These are phyloP conservation scores for Dissostichus mawsoni DNA, from an alignment of 2,113 vertebrate species.

Conservation along the genomic window DNA sequence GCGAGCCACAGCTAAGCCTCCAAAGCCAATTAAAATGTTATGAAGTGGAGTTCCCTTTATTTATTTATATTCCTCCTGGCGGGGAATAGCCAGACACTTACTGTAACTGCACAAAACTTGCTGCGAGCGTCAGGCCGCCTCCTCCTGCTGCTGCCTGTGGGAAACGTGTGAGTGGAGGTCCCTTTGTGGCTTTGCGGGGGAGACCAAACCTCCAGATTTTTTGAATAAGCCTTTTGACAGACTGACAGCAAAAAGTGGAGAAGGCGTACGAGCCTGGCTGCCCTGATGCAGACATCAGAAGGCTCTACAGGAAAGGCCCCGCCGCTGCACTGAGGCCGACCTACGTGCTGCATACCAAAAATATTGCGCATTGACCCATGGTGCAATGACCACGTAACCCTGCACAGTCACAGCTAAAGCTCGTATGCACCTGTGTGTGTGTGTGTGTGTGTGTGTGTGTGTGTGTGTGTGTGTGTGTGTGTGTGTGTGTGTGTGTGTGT, in stretches of 20 bases:
- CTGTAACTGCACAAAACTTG: constrained; percentile 66
- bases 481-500: constrained; percentile 10
- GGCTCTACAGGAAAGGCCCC: constrained; percentile 59
- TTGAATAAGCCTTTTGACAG: constrained; percentile 46
- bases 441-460: constrained; percentile 29
- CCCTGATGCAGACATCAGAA: constrained; percentile 64
- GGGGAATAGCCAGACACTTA: constrained; percentile 76
- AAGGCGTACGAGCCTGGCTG: constrained; percentile 36
- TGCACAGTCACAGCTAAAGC: constrained; percentile 45
- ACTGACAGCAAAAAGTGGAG: constrained; percentile 13
- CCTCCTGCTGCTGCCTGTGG: constrained; percentile 42
- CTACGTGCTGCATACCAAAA: constrained; percentile 62
- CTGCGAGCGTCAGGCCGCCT: constrained; percentile 61
- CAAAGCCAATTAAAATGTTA: constrained; percentile 81
- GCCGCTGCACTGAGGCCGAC: constrained; percentile 46
- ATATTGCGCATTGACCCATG: constrained; percentile 66
- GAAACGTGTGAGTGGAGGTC: constrained; percentile 63
- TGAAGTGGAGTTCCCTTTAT: constrained; percentile 79
- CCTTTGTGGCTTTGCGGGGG: constrained; percentile 56
- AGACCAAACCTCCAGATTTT: constrained; percentile 56
- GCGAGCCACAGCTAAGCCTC: constrained; percentile 78
- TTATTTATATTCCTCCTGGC: constrained; percentile 76
- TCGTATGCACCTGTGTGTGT: constrained; percentile 35
- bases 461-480: constrained; percentile 27
- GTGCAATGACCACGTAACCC: constrained; percentile 60